Conservation (phyloP, 2,888 invertebrate genomes). For the Barypeithes pellucidus region DNA sequence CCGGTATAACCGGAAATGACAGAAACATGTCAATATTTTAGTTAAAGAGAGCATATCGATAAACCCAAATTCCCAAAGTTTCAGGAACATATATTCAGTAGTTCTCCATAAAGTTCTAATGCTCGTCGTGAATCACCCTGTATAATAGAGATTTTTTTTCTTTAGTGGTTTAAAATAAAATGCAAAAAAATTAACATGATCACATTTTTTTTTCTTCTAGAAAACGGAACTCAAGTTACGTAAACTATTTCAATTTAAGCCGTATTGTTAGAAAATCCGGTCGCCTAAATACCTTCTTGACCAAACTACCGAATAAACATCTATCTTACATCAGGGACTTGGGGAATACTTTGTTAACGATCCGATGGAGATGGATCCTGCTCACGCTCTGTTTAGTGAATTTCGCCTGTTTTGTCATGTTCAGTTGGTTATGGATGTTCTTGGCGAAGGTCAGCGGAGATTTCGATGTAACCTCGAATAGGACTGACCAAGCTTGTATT, state of each 20-base stretch:
- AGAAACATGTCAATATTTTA: too few species aligned
- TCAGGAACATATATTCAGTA: too few species aligned
- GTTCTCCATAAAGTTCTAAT: too few species aligned
- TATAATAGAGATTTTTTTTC: too few species aligned
- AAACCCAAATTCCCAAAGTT: too few species aligned
- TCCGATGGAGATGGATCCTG: slow-evolving; percentile 83
- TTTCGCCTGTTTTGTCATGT: slow-evolving; percentile 59
- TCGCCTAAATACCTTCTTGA: slow-evolving; percentile 59
- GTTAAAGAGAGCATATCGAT: too few species aligned
- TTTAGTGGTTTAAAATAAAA: too few species aligned
- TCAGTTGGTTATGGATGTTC: slow-evolving; percentile 61
- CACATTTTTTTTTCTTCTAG: slow-evolving; percentile 40
- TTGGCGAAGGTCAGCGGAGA: slow-evolving; percentile 61
- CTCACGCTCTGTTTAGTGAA: slow-evolving; percentile 66
- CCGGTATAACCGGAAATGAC: too few species aligned
- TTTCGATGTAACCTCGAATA: slow-evolving; percentile 51
- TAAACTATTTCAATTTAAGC: slow-evolving; percentile 54
- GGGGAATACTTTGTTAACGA: slow-evolving; percentile 79
- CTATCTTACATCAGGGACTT: slow-evolving; percentile 71
- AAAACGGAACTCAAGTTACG: slow-evolving; percentile 54
- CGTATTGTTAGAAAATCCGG: slow-evolving; percentile 62
- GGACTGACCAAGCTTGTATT: slow-evolving; percentile 58
- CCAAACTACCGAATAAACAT: slow-evolving; percentile 61
- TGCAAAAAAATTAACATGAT: too few species aligned
- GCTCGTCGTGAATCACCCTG: too few species aligned